Percentiles rank a stretch among this genome's conserved stretches.
These are phyloP conservation scores for Heliconius nattereri DNA, from an alignment of 1,140 invertebrate species.

Conservation along the genomic window DNA sequence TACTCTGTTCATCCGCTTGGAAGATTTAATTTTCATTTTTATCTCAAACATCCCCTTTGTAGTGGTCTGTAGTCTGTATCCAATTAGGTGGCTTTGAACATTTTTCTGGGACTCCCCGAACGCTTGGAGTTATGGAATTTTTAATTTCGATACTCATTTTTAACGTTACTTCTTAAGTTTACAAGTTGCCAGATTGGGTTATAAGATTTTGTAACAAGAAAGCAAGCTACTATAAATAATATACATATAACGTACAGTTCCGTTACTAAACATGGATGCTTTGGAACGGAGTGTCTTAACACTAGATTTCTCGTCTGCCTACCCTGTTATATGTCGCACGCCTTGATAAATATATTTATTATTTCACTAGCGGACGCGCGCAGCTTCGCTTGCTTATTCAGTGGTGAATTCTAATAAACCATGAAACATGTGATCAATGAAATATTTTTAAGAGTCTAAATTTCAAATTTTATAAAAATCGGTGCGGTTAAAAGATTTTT, in stretches of 20 bases:
- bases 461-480: too few species aligned
- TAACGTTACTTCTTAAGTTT: slow-evolving; percentile 15
- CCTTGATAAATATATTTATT: too few species aligned
- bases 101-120: slow-evolving; percentile 65
- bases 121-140: slow-evolving; percentile 74
- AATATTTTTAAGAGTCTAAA: too few species aligned
- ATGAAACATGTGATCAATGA: too few species aligned
- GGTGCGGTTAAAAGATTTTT: too few species aligned
- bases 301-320: too few species aligned
- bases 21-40: slow-evolving; percentile 82
- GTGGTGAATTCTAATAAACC: too few species aligned
- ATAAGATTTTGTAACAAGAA: background rate
- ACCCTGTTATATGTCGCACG: too few species aligned
- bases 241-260: background rate
- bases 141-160: slow-evolving; percentile 65
- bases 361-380: too few species aligned
- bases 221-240: background rate
- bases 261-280: too few species aligned
- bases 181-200: background rate
- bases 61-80: slow-evolving; percentile 78
- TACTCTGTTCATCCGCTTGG: slow-evolving; percentile 77
- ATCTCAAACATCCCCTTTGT: slow-evolving; percentile 80
- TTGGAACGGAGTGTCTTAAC: too few species aligned
- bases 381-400: too few species aligned
- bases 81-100: slow-evolving; percentile 78